Evolutionary conservation across 2,797 vertebrate species (phyloP), one percentile per base, ranked within the genome.

Genomic region (Sebastes cheni): DNA sequence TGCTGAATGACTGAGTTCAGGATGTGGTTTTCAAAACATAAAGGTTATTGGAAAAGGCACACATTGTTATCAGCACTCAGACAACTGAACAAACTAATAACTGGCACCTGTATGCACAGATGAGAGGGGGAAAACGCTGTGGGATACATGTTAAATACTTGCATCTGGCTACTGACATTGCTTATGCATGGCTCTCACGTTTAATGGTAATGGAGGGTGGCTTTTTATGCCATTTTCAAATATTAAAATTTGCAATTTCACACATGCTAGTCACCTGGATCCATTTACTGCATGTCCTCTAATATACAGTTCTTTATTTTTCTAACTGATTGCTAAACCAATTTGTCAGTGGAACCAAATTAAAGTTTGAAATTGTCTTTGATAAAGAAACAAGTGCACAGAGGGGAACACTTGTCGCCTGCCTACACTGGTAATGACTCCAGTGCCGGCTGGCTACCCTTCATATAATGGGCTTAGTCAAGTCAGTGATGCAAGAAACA

Each of bases 1-100:
- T 83, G 61, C 82, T 85, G 87, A 89, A 82, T 86, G 77, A 50
- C 79, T 76, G 58, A 59, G 70, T 70, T 80, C 72, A 80, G 54
- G 18, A 80, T 67, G 70, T 58, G 74, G 55, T 72, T 88, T 81
- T 72, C 8, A 59, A 73, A 82, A 84, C 76, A 46, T 29, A 78
- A 87, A 82, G 65, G 79, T 85, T 83, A 72, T 75, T 73, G 12
- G 29, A 79, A 68, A 75, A 83, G 65, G 72, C 34, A 54, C 39
- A 55, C 32, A 64, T 42, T 39, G 46, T 67, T 77, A 67, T 77
- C 22, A 39, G 39, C 22, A 5, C 55, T 73, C 34, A 20, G 52
- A 68, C 72, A 58, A 72, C 42, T 68, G 18, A 65, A 18, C 13
- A 81, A 82, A 75, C 59, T 42, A 65, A 64, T 64, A 77, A 59